Evolutionary conservation across 2,113 vertebrate species (phyloP).

Genomic region (Lagopus leucura): DNA sequence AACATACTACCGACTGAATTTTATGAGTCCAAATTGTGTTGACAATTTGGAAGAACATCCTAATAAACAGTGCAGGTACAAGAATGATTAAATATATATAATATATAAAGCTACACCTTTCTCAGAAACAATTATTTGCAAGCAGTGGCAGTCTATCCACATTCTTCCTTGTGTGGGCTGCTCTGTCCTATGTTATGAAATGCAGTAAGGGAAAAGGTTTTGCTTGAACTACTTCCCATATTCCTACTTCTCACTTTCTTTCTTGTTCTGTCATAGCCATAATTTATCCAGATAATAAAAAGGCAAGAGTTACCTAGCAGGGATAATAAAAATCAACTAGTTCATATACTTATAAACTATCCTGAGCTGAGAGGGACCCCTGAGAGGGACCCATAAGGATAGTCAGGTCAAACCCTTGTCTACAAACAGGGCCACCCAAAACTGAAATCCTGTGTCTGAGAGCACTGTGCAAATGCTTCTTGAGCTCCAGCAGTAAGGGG

Average conservation of each 20-base stretch:
- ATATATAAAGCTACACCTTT: background rate
- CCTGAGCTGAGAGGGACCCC: no score
- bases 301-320: background rate
- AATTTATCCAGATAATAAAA: background rate
- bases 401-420: no score
- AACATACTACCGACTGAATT: background rate
- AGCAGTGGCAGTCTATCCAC: background rate
- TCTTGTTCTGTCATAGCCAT: background rate
- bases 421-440: background rate
- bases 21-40: background rate
- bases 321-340: background rate
- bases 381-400: no score
- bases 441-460: no score
- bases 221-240: background rate
- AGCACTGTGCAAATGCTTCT: background rate
- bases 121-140: background rate
- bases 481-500: background rate
- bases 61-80: background rate
- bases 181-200: background rate
- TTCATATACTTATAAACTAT: no score
- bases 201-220: background rate
- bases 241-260: background rate
- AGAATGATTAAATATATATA: background rate
- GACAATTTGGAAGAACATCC: background rate
- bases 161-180: background rate